Conservation (phyloP, 1,140 invertebrate genomes). For the Cardiocondyla obscurior region DNA sequence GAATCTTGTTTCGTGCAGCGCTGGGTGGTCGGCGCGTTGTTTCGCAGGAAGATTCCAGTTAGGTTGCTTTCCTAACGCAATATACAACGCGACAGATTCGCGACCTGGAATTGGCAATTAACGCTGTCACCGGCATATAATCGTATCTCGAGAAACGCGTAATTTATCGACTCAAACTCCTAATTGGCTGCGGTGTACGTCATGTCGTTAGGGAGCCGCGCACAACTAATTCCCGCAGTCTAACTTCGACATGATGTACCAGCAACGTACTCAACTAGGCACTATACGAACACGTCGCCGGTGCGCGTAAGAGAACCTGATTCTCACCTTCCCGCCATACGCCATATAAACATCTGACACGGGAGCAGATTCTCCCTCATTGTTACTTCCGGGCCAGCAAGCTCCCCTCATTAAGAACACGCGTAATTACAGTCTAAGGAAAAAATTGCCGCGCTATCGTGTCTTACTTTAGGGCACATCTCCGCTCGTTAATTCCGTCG, state of each 20-base stretch:
- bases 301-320: slow-evolving; percentile 46
- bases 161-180: slow-evolving; percentile 78
- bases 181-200: slow-evolving; percentile 76
- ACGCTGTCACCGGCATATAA: slow-evolving; percentile 76
- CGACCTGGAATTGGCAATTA: slow-evolving; percentile 78
- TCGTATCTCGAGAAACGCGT: slow-evolving; percentile 76
- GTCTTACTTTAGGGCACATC: slow-evolving; percentile 40
- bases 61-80: slow-evolving; percentile 61
- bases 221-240: slow-evolving; percentile 73
- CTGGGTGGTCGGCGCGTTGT: slow-evolving; percentile 59
- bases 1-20: neutral
- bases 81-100: slow-evolving; percentile 67
- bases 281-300: slow-evolving; percentile 55
- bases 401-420: slow-evolving; percentile 64
- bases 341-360: slow-evolving; percentile 69
- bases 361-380: slow-evolving; percentile 60
- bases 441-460: slow-evolving; percentile 57
- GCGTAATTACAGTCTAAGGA: slow-evolving; percentile 64
- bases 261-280: slow-evolving; percentile 66
- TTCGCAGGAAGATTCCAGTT: slow-evolving; percentile 65
- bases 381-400: slow-evolving; percentile 66
- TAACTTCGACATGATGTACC: slow-evolving; percentile 72
- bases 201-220: slow-evolving; percentile 72
- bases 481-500: slow-evolving; percentile 42
- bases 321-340: slow-evolving; percentile 44